Evolutionary conservation across 2,797 vertebrate species (phyloP).

Genomic region (Clarias laeviceps): DNA sequence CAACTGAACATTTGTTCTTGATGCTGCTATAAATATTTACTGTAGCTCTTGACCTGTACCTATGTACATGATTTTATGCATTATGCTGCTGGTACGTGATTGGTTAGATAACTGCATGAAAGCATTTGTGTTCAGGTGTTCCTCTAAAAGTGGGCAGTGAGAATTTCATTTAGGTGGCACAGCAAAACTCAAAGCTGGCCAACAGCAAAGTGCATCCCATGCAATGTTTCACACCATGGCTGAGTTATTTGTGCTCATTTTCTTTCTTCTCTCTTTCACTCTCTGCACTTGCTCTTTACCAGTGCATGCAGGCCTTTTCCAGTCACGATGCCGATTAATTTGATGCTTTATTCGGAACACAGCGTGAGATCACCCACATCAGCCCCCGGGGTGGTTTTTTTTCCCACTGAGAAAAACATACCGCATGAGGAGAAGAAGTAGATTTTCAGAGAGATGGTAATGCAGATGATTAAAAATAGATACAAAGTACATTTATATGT

Average conservation of each 20-base stretch:
- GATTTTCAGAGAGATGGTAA: conserved; percentile 13
- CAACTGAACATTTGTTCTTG: not conserved
- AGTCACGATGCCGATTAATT: conserved; percentile 21
- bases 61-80: not conserved
- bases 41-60: not conserved
- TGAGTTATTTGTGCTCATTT: not conserved
- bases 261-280: not conserved
- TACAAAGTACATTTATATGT: not conserved
- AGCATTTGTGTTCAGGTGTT: not conserved
- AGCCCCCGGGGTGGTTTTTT: conserved; percentile 23
- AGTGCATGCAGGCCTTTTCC: not conserved
- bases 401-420: not conserved
- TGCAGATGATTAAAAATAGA: conserved; percentile 29
- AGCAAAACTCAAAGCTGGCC: not conserved
- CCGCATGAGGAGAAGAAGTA: not conserved
- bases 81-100: not conserved
- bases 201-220: not conserved
- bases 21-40: not conserved
- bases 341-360: conserved; percentile 15
- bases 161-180: not conserved
- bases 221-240: not conserved
- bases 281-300: not conserved
- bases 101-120: not conserved
- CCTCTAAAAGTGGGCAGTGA: not conserved
- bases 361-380: conserved; percentile 17